Conservation (phyloP, 2,797 vertebrate genomes). For the Darevskia mixta region DNA sequence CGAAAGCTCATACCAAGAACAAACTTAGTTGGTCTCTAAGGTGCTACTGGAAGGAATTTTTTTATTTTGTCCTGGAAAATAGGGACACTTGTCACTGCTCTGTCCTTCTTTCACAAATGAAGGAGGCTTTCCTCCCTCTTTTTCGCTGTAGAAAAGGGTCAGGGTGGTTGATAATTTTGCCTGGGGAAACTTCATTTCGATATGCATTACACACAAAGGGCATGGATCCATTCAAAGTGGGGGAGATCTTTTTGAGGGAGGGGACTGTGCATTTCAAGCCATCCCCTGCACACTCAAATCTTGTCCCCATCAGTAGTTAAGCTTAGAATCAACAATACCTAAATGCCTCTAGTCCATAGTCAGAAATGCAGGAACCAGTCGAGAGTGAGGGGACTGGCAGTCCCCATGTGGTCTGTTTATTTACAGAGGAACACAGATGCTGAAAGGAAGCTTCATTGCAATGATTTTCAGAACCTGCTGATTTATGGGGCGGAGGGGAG, state of each 20-base stretch:
- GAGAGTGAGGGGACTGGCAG: background rate
- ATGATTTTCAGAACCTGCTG: constrained; percentile 41
- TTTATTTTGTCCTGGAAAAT: too few relatives aligned
- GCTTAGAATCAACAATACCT: too few relatives aligned
- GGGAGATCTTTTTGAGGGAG: background rate
- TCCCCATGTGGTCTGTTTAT: constrained; percentile 31
- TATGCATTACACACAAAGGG: background rate
- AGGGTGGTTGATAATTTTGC: too few relatives aligned
- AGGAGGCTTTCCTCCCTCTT: too few relatives aligned
- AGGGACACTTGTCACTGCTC: too few relatives aligned
- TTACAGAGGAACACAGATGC: constrained; percentile 28
- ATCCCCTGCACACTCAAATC: background rate
- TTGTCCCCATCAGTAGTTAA: background rate
- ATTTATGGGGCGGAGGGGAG: background rate
- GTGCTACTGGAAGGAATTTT: too few relatives aligned
- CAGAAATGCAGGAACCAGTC: background rate
- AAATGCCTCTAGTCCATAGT: background rate
- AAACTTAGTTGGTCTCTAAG: too few relatives aligned
- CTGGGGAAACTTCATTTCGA: background rate
- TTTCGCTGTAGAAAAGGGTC: too few relatives aligned
- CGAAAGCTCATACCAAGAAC: too few relatives aligned
- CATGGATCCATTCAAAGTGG: background rate
- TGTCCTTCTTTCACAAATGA: background rate
- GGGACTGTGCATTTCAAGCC: background rate
- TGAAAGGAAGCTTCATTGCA: constrained; percentile 47